Conservation (phyloP, 2,888 invertebrate genomes). For the Spisula solida region DNA sequence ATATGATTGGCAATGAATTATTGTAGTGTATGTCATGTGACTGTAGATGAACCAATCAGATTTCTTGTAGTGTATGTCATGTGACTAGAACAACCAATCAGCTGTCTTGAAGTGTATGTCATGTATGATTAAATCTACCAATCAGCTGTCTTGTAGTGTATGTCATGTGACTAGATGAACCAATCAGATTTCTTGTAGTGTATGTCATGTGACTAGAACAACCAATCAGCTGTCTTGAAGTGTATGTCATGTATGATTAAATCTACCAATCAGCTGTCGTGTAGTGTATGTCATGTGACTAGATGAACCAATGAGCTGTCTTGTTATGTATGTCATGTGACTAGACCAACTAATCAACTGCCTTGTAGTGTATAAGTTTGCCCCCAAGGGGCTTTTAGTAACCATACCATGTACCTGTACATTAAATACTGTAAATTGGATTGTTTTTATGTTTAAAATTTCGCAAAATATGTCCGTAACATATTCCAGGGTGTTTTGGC, state of each 20-base stretch:
- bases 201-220: neutral
- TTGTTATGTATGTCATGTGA: neutral
- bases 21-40: neutral
- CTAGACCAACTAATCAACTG: neutral
- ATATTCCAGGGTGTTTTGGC: too few relatives aligned
- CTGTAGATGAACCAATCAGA: neutral
- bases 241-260: neutral
- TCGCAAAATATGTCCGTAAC: too few relatives aligned
- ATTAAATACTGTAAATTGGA: too few relatives aligned
- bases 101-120: neutral
- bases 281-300: slow-evolving; percentile 11
- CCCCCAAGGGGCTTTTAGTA: too few relatives aligned
- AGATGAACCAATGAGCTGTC: neutral
- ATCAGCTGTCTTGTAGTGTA: neutral
- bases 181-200: neutral
- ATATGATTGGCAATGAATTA: slow-evolving; percentile 3
- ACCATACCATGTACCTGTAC: too few relatives aligned
- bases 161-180: neutral
- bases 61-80: neutral
- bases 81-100: neutral
- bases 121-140: neutral
- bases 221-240: neutral
- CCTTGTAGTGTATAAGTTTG: neutral
- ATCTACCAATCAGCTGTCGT: neutral
- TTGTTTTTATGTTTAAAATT: too few relatives aligned